phyloP scores from a whole-genome alignment of 2,888 invertebrate species.

The Dryomyza anilis region DNA sequence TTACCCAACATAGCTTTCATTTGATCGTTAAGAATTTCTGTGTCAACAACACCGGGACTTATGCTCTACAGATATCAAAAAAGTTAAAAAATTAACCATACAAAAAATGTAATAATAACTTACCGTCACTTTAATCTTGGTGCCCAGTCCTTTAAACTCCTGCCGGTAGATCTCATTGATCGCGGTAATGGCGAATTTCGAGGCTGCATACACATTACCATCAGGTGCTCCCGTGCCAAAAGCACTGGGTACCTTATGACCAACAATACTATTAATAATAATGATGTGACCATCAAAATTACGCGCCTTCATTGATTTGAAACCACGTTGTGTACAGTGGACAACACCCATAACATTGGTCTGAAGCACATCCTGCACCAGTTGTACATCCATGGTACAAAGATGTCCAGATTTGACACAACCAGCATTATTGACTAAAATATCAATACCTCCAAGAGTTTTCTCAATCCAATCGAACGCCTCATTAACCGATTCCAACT shows the following conservation, averaged over 20 bases:
- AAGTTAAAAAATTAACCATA: not conserved
- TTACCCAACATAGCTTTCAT: constrained; percentile 18
- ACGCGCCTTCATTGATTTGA: constrained; percentile 59
- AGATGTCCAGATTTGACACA: constrained; percentile 3
- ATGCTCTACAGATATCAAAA: constrained; percentile 23
- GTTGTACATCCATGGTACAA: constrained; percentile 31
- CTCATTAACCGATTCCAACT: constrained; percentile 62
- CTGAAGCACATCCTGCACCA: constrained; percentile 52
- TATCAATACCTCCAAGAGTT: constrained; percentile 63
- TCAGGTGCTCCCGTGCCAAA: not conserved
- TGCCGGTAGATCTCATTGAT: constrained; percentile 49
- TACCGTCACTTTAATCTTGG: constrained; percentile 42
- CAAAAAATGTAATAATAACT: constrained; percentile 4
- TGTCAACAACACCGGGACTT: constrained; percentile 45
- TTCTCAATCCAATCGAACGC: constrained; percentile 62
- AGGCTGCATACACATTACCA: constrained; percentile 42
- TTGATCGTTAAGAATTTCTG: constrained; percentile 44
- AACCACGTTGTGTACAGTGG: constrained; percentile 59
- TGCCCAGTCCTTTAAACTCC: constrained; percentile 43
- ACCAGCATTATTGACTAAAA: constrained; percentile 65
- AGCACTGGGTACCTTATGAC: constrained; percentile 31
- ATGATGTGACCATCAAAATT: constrained; percentile 60
- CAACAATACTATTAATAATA: constrained; percentile 56
- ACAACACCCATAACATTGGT: constrained; percentile 59
- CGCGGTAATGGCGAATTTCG: constrained; percentile 50